Percentiles rank a stretch among this genome's conserved stretches.
Evolutionary conservation across 2,113 vertebrate genomes (phyloP).

Genomic region (Athene cunicularia): DNA sequence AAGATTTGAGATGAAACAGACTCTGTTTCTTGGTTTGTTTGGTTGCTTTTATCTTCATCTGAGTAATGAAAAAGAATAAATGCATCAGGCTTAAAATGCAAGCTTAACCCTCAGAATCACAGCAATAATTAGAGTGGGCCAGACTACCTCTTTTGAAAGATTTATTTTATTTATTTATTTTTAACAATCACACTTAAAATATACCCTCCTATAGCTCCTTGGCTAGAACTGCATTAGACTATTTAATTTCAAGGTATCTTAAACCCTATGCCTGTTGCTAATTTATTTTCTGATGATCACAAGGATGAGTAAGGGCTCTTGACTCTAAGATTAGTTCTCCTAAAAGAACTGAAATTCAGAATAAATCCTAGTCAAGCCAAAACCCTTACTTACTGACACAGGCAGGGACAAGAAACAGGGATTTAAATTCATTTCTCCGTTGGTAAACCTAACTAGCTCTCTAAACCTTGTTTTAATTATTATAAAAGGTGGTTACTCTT

Average conservation of each 20-base stretch:
- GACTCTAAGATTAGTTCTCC: not conserved
- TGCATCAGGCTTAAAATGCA: not conserved
- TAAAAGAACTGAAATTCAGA: not conserved
- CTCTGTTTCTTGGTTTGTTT: not conserved
- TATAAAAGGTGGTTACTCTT: not conserved
- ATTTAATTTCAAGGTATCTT: not conserved
- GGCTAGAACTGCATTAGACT: not conserved
- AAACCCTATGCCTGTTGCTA: not conserved
- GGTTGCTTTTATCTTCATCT: constrained; percentile 22
- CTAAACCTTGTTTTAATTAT: not conserved
- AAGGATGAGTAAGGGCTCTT: not conserved
- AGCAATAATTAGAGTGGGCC: not conserved
- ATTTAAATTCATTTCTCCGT: not conserved
- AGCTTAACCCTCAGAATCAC: not conserved
- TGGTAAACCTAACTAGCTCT: not conserved
- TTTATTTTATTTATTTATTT: not conserved
- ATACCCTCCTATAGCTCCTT: not conserved
- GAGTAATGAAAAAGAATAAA: not conserved
- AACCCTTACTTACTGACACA: not conserved
- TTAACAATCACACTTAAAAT: not conserved
- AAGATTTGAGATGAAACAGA: not conserved
- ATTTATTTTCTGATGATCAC: not conserved
- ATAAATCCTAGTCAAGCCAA: not conserved
- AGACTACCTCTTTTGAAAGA: not conserved
- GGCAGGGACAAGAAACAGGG: not conserved